Percentiles rank a stretch among this genome's conserved stretches.
These are phyloP conservation scores for Leptinotarsa defecta DNA, from an alignment of 1,140 invertebrate species.

Conservation along the genomic window DNA sequence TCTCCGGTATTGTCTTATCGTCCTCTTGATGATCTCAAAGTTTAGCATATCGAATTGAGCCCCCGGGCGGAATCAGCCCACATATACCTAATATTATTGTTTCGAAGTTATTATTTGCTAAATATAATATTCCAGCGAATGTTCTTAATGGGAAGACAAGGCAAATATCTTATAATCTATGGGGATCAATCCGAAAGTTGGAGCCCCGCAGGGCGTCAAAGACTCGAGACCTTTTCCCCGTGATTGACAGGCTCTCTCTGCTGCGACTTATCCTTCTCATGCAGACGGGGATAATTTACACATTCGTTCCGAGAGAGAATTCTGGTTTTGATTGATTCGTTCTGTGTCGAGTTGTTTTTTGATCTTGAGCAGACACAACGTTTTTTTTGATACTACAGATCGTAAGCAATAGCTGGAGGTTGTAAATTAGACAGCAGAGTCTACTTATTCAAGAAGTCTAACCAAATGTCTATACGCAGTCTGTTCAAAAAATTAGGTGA, in stretches of 20 bases:
- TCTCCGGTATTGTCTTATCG: slow-evolving; percentile 13
- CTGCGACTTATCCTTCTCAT: slow-evolving; percentile 28
- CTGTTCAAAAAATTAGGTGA: no score
- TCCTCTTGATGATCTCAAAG: slow-evolving; percentile 1
- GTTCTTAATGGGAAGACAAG: slow-evolving; percentile 32
- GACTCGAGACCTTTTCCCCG: slow-evolving; percentile 9
- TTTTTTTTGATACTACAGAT: no score
- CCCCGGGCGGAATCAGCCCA: slow-evolving; percentile 11
- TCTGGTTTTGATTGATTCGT: slow-evolving; percentile 21
- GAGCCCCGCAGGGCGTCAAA: slow-evolving; percentile 34
- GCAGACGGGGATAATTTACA: slow-evolving; percentile 34
- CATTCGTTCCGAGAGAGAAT: slow-evolving; percentile 14
- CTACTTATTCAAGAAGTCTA: no score
- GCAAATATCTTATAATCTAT: slow-evolving; percentile 42
- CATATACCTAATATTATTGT: slow-evolving; percentile 29
- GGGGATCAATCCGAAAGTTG: slow-evolving; percentile 43
- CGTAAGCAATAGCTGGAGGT: no score
- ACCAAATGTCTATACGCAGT: no score
- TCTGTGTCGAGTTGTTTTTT: background rate
- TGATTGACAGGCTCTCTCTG: slow-evolving; percentile 36
- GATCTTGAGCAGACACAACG: no score
- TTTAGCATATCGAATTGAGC: slow-evolving; percentile 14
- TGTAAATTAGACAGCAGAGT: no score
- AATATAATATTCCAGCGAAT: slow-evolving; percentile 29
- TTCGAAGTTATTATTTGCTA: slow-evolving; percentile 31